Base-by-base conservation (phyloP, 2,113 vertebrate genomes). In the Physeter macrocephalus region DNA sequence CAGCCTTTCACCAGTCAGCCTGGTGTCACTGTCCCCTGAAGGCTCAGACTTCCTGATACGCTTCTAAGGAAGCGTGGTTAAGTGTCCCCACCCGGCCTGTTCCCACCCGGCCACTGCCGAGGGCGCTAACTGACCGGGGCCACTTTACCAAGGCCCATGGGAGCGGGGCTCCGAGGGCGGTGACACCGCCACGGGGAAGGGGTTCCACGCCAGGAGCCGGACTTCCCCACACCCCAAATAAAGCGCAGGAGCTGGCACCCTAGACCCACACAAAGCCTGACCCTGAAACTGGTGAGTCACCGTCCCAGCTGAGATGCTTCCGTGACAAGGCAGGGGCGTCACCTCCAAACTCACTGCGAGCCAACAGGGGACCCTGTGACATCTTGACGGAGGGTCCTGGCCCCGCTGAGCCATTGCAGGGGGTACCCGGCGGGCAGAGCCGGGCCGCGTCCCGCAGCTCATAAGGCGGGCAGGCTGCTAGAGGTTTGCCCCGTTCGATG, bases 351-450 rank as follows among this genome's bases (percentile, higher is more conserved):
- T 64, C 17, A 0, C 71, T 20, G 31, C 0, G 3, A n/a, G 41
- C 72, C 31, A 3, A 0, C 17, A 17, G 11, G 2, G 52, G 34
- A 8, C 31, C 0, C 1, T 12, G 0, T 18, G 54, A 21, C 9
- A 17, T 36, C 1, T 14, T 13, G 6, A 15, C 11, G 1, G 25
- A 34, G 27, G 17, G 77, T n/a, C 31, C 62, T 14, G 17, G n/a
- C 21, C 43, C 5, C 4, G 6, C 88, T 39, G 15, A 36, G 71
- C 87, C 21, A 21, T 3, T 1, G 20, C 21, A 57, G 49, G 59
- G 1, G 2, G 2, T 13, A 25, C 8, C 1, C 75, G 0, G 0
- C 6, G 20, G 89, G 67, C 54, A 62, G 54, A 31, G 17, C 36
- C 23, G 43, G 78, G 11, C 4, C 5, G 0, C 3, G 6, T 3